phyloP scores from a whole-genome alignment of 2,888 invertebrate genomes.

The Synanthedon myopaeformis region DNA sequence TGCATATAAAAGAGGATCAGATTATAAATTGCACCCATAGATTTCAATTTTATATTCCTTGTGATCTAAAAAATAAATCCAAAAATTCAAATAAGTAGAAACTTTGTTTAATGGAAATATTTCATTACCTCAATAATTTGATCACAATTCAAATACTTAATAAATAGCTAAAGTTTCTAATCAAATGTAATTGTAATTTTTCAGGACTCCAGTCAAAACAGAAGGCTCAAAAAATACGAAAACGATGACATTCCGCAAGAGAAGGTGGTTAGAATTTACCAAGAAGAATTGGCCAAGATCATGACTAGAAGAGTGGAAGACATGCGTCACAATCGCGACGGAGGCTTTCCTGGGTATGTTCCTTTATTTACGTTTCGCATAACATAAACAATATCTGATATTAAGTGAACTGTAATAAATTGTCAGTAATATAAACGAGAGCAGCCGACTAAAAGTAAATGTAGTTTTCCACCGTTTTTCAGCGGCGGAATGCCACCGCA shows the following conservation, averaged over 20 bases:
- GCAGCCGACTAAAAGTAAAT: conserved; percentile 69
- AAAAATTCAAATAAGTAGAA: too few species aligned
- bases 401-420: not conserved
- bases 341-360: conserved; percentile 82
- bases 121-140: too few species aligned
- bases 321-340: conserved; percentile 79
- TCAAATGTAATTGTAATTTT: conserved; percentile 10
- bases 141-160: too few species aligned
- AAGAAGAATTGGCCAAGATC: conserved; percentile 93
- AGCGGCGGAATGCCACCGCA: conserved; percentile 77
- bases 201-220: conserved; percentile 76
- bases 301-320: conserved; percentile 85
- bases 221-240: conserved; percentile 87
- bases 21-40: too few species aligned
- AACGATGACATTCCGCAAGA: conserved; percentile 97
- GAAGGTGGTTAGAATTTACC: conserved; percentile 93
- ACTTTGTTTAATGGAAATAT: too few species aligned
- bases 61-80: too few species aligned
- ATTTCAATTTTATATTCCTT: too few species aligned
- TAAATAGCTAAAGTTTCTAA: not conserved
- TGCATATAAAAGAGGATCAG: too few species aligned
- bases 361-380: not conserved
- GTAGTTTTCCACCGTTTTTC: conserved; percentile 87
- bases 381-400: not conserved
- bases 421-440: not conserved